Conservation (phyloP, 2,888 invertebrate species). For the Cataglyphis livida region DNA sequence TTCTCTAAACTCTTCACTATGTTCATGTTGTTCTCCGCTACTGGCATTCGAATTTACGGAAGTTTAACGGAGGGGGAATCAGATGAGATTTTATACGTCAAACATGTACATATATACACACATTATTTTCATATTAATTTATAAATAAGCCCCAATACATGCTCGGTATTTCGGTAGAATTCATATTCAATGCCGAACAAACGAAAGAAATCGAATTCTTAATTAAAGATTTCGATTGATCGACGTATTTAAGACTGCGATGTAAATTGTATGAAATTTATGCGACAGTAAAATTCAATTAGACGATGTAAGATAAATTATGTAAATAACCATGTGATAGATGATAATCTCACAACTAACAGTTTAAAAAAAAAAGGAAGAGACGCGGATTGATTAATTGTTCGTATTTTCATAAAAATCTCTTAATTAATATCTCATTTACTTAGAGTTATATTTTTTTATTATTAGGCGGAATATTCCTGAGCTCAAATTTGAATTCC, state of each 20-base stretch:
- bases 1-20: background rate
- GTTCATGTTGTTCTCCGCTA: constrained; percentile 53
- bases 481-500: background rate
- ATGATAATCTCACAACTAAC: background rate
- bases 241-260: background rate
- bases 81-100: background rate
- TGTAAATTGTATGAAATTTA: background rate
- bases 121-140: constrained; percentile 56
- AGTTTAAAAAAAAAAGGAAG: background rate
- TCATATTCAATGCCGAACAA: background rate
- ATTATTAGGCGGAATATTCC: background rate
- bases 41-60: constrained; percentile 67
- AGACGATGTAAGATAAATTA: constrained; percentile 3
- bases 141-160: constrained; percentile 61
- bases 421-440: background rate
- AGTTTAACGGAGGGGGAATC: constrained; percentile 32
- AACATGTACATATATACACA: background rate
- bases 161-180: constrained; percentile 1
- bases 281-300: constrained; percentile 13
- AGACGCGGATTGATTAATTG: constrained; percentile 4
- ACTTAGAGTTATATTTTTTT: background rate
- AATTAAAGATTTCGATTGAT: background rate
- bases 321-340: background rate
- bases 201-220: background rate
- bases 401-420: background rate